Base-by-base conservation (phyloP, 2,888 invertebrate genomes). In the Horisme vitalbata region DNA sequence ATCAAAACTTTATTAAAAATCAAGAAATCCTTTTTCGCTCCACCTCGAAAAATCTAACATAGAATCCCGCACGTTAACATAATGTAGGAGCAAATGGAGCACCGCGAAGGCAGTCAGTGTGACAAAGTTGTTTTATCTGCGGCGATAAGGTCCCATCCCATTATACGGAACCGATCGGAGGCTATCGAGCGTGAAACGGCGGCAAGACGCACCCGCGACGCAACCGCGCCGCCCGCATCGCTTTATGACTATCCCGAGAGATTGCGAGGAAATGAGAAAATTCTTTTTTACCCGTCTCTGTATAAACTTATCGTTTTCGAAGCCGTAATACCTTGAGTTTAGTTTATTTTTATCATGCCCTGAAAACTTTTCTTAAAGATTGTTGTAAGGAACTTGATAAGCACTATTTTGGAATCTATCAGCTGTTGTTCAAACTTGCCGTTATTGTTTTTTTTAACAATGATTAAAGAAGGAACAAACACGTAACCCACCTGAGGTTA, bases 51-150 rank as follows among this genome's bases (percentile, higher is more conserved):
- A 75, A 76, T 72, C 64, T 61, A 64, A 74, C 68, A 69, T 64
- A 69, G 71, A 72, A 77, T 65, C 66, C 75, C 65, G 56, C 76
- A 75, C 76, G 77, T 83, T 82, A 81, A 74, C 79, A 74, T 83
- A 84, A 83, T 77, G 80, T 79, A 55, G 62, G 45, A 77, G 70
- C 75, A 83, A 85, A 84, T 83, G 79, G 76, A 65, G 75, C 76
- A 72, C 59, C 59, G 59, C 63, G 65, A 61, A 73, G 69, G 73
- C 71, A 67, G 70, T 63, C 65, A 65, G 70, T 62, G 70, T 78
- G 78, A 83, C 84, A 79, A 83, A 83, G 83, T 83, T 80, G 79
- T 79, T 82, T 83, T 83, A 85, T 83, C 85, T 75, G 75, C 50
- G 62, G 59, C 68, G 79, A 79, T 79, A 79, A 79, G 71, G 62